Conservation (phyloP, 2,797 vertebrate genomes). For the Rhinella marina region DNA sequence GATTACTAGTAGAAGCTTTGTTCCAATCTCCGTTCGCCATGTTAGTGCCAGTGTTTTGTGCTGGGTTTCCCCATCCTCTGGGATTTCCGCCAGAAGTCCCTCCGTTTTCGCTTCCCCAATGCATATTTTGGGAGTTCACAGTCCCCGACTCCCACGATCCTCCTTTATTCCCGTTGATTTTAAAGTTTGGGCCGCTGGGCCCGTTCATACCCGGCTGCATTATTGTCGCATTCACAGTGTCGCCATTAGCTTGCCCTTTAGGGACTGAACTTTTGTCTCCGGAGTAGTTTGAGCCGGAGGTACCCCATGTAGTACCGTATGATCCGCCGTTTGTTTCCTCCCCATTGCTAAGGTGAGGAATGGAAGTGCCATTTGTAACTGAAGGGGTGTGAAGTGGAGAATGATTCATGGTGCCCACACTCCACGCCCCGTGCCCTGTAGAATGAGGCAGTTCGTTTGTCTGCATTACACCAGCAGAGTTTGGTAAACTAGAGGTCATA, state of each 20-base stretch:
- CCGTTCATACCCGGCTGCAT: constrained; percentile 85
- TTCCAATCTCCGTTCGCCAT: constrained; percentile 88
- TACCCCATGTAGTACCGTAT: constrained; percentile 90
- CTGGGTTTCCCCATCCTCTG: constrained; percentile 87
- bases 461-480: constrained; percentile 92
- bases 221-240: constrained; percentile 99
- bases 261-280: constrained; percentile 88
- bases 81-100: constrained; percentile 76
- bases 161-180: constrained; percentile 85
- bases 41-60: constrained; percentile 79
- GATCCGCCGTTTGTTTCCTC: constrained; percentile 84
- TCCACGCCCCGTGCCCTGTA: constrained; percentile 87
- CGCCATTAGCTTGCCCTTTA: constrained; percentile 85
- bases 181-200: constrained; percentile 85
- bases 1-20: constrained; percentile 78
- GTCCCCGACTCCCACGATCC: constrained; percentile 87
- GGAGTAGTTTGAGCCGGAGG: constrained; percentile 85
- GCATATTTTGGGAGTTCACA: constrained; percentile 76
- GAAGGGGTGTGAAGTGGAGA: constrained; percentile 82
- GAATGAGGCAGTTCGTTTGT: constrained; percentile 81
- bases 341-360: constrained; percentile 83
- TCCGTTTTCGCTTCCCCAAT: constrained; percentile 78
- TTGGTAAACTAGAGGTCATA: constrained; percentile 99
- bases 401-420: constrained; percentile 86
- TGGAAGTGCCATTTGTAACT: constrained; percentile 88